Conservation (phyloP, 2,797 vertebrate genomes). For the Anas capensis region DNA sequence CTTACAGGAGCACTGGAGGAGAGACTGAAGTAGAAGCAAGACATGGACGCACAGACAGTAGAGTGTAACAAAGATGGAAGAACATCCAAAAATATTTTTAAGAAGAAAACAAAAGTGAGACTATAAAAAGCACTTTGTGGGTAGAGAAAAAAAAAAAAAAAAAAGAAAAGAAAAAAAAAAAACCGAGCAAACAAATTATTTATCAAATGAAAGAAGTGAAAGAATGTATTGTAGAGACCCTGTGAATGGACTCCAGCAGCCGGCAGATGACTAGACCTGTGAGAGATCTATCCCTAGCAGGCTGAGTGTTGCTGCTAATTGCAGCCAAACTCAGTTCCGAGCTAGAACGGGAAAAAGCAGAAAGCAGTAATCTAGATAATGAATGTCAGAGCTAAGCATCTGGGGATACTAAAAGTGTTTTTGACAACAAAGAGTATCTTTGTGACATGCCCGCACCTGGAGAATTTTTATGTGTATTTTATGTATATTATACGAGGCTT, state of each 20-base stretch:
- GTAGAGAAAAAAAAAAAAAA: not conserved
- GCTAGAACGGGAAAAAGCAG: not conserved
- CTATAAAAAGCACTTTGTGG: not conserved
- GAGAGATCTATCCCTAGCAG: not conserved
- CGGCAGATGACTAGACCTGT: not conserved
- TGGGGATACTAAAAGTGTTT: not conserved
- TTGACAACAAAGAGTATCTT: not conserved
- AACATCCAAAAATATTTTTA: not conserved
- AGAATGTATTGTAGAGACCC: not conserved
- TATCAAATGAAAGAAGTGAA: not conserved
- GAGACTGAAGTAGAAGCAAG: not conserved
- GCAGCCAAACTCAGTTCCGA: not conserved
- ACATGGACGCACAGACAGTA: not conserved
- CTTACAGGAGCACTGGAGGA: not conserved
- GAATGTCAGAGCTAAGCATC: not conserved
- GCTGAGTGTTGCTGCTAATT: not conserved
- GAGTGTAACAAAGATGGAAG: too few relatives aligned
- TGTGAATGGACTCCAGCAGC: not conserved
- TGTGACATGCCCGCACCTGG: not conserved
- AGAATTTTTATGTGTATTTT: not conserved
- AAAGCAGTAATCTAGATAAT: not conserved
- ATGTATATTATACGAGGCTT: not conserved
- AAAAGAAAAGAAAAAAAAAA: too few relatives aligned
- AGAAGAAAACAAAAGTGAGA: not conserved
- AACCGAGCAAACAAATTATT: not conserved